Evolutionary conservation across 2,888 invertebrate genomes (phyloP), one percentile per base, ranked within the genome.

Genomic region (Lampropteryx suffumata): DNA sequence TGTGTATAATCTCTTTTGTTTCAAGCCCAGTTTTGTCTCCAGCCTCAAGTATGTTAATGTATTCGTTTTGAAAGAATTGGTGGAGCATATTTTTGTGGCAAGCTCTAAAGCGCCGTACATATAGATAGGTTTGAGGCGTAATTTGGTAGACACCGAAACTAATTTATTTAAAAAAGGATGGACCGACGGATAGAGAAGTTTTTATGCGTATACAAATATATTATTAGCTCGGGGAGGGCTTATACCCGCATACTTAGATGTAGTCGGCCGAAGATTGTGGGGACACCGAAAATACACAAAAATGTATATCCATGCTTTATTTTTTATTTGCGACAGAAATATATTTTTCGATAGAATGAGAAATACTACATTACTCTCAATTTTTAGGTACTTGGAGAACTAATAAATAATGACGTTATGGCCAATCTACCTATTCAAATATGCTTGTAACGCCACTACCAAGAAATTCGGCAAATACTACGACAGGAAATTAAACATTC

Each of bases 121-220:
- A 82, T 82, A 86, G 82, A 87, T 86, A 88, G 84, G 82, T 84
- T 74, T 49, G 79, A 82, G 78, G 91, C 91, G 91, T 91, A 91
- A 91, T 90, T 89, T 91, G 90, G 91, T 91, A 91, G 91, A 90
- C 87, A 90, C 90, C 91, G 90, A 89, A 90, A 84, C 90, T 89
- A 90, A 90, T 91, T 90, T 91, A 90, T 88, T 89, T 90, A 86
- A 90, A 91, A 90, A 91, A 90, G 88, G 87, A 82, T 79, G 76
- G 82, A 70, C 84, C 85, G 84, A 82, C 83, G 79, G 87, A 86
- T 87, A 88, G 82, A 84, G 67, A 79, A 80, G 74, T 89, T 89
- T 89, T 89, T 90, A 83, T 87, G 67, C 69, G 74, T 84, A 78
- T 84, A 87, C 84, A 86, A 87, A 86, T 76, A 86, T 77, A 83